These are phyloP conservation scores for Gopherus flavomarginatus DNA, from an alignment of 2,113 vertebrate species.

Conservation along the genomic window DNA sequence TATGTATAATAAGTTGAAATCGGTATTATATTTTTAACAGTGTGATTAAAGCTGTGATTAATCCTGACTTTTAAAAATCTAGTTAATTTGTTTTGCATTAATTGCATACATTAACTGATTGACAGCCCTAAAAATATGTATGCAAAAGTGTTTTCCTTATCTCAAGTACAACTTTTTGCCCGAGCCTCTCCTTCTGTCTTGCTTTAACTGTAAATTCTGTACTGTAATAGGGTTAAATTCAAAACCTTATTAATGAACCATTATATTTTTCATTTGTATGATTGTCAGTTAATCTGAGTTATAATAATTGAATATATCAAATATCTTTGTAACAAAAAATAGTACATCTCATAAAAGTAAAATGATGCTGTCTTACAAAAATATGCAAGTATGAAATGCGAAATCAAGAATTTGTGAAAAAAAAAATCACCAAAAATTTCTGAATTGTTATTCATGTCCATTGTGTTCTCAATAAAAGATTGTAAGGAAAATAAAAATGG, in stretches of 20 bases:
- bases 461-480: neutral
- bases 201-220: neutral
- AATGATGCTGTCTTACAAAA: conserved; percentile 35
- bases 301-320: neutral
- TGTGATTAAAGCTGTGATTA: no score
- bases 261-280: conserved; percentile 14
- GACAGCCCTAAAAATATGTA: neutral
- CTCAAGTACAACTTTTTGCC: neutral
- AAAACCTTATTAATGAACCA: neutral
- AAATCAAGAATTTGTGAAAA: neutral
- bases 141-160: neutral
- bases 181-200: neutral
- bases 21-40: no score
- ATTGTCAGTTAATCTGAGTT: neutral
- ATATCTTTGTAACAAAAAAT: neutral
- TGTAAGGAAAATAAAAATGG: neutral
- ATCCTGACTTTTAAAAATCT: no score
- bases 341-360: neutral
- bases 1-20: no score
- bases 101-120: no score
- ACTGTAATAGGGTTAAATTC: neutral
- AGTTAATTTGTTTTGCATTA: no score
- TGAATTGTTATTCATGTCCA: neutral
- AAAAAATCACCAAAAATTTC: neutral
- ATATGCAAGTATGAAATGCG: neutral